These are phyloP conservation scores for Leptodactylus fuscus DNA, from an alignment of 2,113 vertebrate species.

Conservation along the genomic window DNA sequence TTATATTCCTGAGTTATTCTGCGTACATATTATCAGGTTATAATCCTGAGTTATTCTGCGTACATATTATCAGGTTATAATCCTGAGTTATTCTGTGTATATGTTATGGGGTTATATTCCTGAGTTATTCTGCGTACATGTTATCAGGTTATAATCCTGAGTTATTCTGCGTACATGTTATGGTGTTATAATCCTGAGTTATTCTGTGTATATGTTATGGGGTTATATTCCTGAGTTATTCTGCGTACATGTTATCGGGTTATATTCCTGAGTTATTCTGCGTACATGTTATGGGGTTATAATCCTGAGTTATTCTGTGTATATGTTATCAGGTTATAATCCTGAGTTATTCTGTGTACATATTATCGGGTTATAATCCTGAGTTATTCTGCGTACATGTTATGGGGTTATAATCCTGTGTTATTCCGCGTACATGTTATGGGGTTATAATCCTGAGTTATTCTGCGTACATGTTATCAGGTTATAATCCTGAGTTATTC, in stretches of 20 bases:
- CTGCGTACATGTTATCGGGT: not conserved
- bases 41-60: not conserved
- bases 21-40: not conserved
- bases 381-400: not conserved
- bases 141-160: no score
- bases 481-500: no score
- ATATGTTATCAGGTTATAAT: not conserved
- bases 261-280: not conserved
- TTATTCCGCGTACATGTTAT: not conserved
- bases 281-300: no score
- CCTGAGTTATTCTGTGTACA: not conserved
- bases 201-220: no score
- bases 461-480: no score
- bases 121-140: not conserved
- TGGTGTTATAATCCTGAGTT: not conserved
- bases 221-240: no score
- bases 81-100: no score
- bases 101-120: not conserved
- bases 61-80: no score
- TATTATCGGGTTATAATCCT: no score
- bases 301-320: no score
- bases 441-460: not conserved
- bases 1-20: no score
- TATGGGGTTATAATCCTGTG: not conserved
- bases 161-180: not conserved